These are phyloP conservation scores for Marasmarcha lunaedactyla DNA, from an alignment of 2,888 invertebrate species.

Conservation along the genomic window DNA sequence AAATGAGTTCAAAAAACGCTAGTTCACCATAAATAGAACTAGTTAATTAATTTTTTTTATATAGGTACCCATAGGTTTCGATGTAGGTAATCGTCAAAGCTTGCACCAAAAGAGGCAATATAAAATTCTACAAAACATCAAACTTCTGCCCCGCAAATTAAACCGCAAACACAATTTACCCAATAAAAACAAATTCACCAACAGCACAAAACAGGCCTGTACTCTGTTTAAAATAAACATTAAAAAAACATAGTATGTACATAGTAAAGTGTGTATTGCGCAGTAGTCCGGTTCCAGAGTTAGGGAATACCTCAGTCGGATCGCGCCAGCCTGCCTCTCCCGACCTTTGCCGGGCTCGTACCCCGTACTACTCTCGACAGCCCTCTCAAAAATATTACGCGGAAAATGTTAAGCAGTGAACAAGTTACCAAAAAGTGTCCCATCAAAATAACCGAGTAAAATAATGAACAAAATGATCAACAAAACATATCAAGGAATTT, in stretches of 20 bases:
- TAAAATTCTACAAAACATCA: too few relatives aligned
- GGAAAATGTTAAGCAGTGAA: neutral
- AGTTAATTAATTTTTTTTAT: too few relatives aligned
- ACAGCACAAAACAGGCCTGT: neutral
- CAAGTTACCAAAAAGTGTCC: neutral
- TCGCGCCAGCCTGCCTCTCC: conserved; percentile 43
- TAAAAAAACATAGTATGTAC: neutral
- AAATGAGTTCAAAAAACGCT: too few relatives aligned
- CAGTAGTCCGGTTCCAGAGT: conserved; percentile 32
- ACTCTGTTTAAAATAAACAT: neutral
- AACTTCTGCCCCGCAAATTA: too few relatives aligned
- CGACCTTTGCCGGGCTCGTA: conserved; percentile 38
- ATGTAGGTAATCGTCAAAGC: too few relatives aligned
- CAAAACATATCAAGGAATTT: conserved; percentile 46
- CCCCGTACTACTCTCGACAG: neutral
- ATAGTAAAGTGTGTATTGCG: conserved; percentile 37
- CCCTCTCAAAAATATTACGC: neutral
- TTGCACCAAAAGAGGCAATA: too few relatives aligned
- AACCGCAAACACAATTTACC: too few relatives aligned
- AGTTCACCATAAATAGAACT: too few relatives aligned
- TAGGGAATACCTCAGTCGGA: conserved; percentile 34
- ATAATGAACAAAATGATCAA: too few relatives aligned
- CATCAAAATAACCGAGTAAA: too few relatives aligned
- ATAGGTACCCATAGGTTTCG: too few relatives aligned
- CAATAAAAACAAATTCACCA: too few relatives aligned